Evolutionary conservation across 2,888 invertebrate genomes (phyloP), one percentile per base, ranked within the genome.

Genomic region (Hartigia nigra): DNA sequence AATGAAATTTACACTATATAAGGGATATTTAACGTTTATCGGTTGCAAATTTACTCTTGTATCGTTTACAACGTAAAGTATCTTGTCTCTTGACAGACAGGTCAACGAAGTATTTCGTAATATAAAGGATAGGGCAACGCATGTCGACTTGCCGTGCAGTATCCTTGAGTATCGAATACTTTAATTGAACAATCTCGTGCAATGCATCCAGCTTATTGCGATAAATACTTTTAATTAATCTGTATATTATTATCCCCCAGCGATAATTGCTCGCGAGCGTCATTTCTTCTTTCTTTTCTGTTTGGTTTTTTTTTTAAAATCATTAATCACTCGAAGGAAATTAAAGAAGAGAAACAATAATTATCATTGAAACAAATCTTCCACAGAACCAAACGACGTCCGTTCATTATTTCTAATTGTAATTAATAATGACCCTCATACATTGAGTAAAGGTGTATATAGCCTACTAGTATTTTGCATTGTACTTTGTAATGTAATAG

Each of bases 401-500:
- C 55, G 23, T 55, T 55, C 55, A 55, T 55, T 55, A 55, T 5
- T 55, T 55, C 23, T 55, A 55, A 23, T 55, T 55, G 55, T 55
- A 55, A 55, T 55, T 55, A 55, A 55, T 55, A 55, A 55, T 55
- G 55, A 55, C 55, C 55, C 55, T 55, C 55, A 23, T 55, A 23
- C 55, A 2, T 55, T 55, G 55, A 55, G 55, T 55, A 55, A 55
- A 23, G 55, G 55, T 82, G 80, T 82, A 82, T 55, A 81, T 80
- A 80, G 81, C 78, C 78, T 80, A 79, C 77, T 80, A 81, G 80
- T 82, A 82, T 82, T 82, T 82, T 78, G 55, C 77, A 79, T 79
- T 36, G 78, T 80, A 70, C 80, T 74, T 39, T 76, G 55, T 55
- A 55, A 55, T 55, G 55, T 55, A 55, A 55, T 55, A 55, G 55